Percentiles rank a stretch among this genome's conserved stretches.
These are phyloP conservation scores for Apaloderma vittatum DNA, from an alignment of 2,113 vertebrate genomes.

Conservation along the genomic window DNA sequence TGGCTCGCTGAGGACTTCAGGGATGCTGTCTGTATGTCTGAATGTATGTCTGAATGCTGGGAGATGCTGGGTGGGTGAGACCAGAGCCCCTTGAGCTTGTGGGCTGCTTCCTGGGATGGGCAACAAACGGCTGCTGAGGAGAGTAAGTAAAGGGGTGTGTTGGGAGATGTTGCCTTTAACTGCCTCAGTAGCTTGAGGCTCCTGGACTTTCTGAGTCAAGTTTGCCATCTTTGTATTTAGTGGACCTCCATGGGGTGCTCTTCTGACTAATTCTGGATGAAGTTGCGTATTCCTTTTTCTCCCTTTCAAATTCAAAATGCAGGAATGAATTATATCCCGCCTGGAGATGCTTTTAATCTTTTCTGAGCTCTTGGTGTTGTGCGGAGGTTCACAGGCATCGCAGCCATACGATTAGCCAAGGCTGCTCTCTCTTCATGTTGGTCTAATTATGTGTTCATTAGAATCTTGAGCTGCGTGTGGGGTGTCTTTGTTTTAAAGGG, in stretches of 20 bases:
- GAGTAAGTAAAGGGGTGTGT: neutral
- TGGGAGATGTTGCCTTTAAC: neutral
- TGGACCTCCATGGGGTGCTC: neutral
- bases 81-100: neutral
- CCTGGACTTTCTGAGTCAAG: neutral
- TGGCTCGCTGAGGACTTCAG: neutral
- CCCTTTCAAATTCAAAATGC: slow-evolving; percentile 17
- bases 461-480: slow-evolving; percentile 68
- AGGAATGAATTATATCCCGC: slow-evolving; percentile 32
- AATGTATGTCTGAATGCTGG: neutral
- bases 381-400: slow-evolving; percentile 45
- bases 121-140: neutral
- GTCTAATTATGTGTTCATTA: slow-evolving; percentile 82
- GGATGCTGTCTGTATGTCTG: neutral
- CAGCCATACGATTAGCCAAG: slow-evolving; percentile 66
- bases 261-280: neutral
- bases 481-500: slow-evolving; percentile 76
- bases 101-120: neutral
- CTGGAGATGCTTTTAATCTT: slow-evolving; percentile 72
- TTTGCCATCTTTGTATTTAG: neutral
- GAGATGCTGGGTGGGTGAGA: neutral
- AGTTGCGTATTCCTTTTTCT: neutral
- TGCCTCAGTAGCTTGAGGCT: neutral
- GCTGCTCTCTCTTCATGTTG: slow-evolving; percentile 64
- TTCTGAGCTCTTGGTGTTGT: slow-evolving; percentile 25